Base-by-base conservation (phyloP, 1,140 invertebrate species). In the Forficula auricularia region DNA sequence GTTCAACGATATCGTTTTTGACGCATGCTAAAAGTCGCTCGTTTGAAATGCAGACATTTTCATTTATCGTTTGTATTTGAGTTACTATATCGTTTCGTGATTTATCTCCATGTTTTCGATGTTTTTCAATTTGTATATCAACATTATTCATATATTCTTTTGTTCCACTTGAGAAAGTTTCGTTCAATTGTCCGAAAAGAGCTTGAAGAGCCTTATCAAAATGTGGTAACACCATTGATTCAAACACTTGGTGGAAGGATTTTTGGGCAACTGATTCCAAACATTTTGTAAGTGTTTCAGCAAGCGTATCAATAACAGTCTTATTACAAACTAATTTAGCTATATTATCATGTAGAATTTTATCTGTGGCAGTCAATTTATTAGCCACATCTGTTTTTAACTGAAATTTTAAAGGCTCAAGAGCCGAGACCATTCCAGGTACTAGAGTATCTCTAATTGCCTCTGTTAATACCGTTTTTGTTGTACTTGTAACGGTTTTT, bases 171-270 rank as follows among this genome's bases (percentile, higher is more conserved):
- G 75, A 72, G 58, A 94, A 94, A 2, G 77, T 72, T 12, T 85
- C 78, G 56, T 90, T 86, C 2, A 94, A 71, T 65, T 94, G 88
- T 22, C 73, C 66, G 53, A 90, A 90, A 68, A 94, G 82, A 50
- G 75, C 75, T 50, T 79, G 75, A 52, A 80, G 82, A 33, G 81
- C 73, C 57, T 79, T 79, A 57, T 92, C 86, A 68, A 88, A 82
- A 10, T 74, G 72, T 10, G 89, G 88, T 50, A 92, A 59, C 13
- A 89, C 62, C 42, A 73, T 70, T 35, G 70, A 75, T 27, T 71
- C 66, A 48, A 91, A 79, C 2, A 78, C 69, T 40, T 85, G 78
- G 46, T 73, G 77, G 58, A 79, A 86, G 36, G 75, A 12, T n/a
- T 67, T 61, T 45, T 79, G 75, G 15, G 86, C 70, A 15, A 67